Conservation (phyloP, 2,113 vertebrate genomes). For the Xiphorhynchus elegans region DNA sequence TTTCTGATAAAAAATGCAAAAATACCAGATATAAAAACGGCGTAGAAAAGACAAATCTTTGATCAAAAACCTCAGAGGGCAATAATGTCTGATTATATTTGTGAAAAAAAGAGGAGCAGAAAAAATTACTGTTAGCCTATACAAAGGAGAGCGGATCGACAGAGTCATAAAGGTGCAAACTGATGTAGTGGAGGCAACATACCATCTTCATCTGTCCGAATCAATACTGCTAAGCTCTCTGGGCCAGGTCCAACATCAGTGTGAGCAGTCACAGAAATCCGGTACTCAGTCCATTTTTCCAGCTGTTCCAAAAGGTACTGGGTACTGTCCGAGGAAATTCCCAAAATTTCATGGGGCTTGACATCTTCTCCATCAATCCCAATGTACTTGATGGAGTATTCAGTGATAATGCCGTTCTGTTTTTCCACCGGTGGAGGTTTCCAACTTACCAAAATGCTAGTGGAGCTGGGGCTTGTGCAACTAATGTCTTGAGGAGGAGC, state of each 20-base stretch:
- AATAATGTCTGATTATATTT: not conserved
- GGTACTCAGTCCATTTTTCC: slow-evolving; percentile 99
- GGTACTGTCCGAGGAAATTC: slow-evolving; percentile 88
- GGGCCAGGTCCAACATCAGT: slow-evolving; percentile 96
- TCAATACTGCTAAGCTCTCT: slow-evolving; percentile 89
- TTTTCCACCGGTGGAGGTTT: slow-evolving; percentile 89
- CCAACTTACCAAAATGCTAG: slow-evolving; percentile 99
- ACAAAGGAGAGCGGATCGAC: slow-evolving; percentile 72
- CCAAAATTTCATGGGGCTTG: slow-evolving; percentile 80
- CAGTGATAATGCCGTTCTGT: slow-evolving; percentile 95
- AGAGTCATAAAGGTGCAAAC: slow-evolving; percentile 74
- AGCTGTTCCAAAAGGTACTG: slow-evolving; percentile 97
- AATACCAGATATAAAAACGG: not conserved
- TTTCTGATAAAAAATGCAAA: slow-evolving; percentile 19
- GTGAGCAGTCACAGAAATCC: slow-evolving; percentile 91
- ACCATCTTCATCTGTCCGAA: slow-evolving; percentile 99
- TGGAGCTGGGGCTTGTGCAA: slow-evolving; percentile 96
- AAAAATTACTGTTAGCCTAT: slow-evolving; percentile 70
- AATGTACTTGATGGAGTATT: slow-evolving; percentile 90
- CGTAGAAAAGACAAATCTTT: slow-evolving; percentile 55
- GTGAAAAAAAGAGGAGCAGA: slow-evolving; percentile 61
- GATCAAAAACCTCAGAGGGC: slow-evolving; percentile 38
- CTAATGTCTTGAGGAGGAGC: slow-evolving; percentile 95
- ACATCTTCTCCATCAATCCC: slow-evolving; percentile 89
- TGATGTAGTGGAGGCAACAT: slow-evolving; percentile 87